A percentile compares a stretch with the other conserved stretches of the same genome.
These are phyloP conservation scores for Eupithecia vulgata DNA, from an alignment of 2,888 invertebrate genomes.

Conservation along the genomic window DNA sequence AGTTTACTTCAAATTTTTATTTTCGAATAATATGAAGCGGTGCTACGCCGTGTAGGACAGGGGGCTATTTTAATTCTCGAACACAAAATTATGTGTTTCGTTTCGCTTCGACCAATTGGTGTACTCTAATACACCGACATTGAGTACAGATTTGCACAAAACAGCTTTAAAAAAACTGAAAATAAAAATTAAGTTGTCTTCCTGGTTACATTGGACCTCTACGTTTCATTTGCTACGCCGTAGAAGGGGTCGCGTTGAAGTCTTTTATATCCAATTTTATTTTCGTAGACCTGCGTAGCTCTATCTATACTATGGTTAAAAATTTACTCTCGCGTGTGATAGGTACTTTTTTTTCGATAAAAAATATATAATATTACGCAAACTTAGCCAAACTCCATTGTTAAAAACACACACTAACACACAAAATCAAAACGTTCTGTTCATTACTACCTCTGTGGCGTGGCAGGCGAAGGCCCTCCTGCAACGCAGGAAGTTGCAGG, in stretches of 20 bases:
- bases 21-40: too few species aligned
- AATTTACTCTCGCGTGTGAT: neutral
- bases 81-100: too few species aligned
- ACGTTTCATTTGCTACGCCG: conserved; percentile 11
- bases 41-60: neutral
- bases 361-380: neutral
- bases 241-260: conserved; percentile 27
- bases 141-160: too few species aligned
- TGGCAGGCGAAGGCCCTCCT: too few species aligned
- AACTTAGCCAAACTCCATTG: neutral
- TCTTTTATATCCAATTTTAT: conserved; percentile 34
- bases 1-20: too few species aligned
- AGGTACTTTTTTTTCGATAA: neutral
- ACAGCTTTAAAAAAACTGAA: too few species aligned
- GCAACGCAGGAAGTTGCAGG: too few species aligned
- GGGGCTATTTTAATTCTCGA: too few species aligned
- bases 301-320: neutral
- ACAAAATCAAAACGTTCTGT: neutral
- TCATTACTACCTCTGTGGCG: too few species aligned
- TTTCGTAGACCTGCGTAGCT: neutral
- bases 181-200: too few species aligned
- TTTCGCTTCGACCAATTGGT: too few species aligned
- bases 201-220: neutral
- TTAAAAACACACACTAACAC: neutral
- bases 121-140: too few species aligned